These are phyloP conservation scores for Diaprepes abbreviatus DNA, from an alignment of 2,888 invertebrate genomes.

Conservation along the genomic window DNA sequence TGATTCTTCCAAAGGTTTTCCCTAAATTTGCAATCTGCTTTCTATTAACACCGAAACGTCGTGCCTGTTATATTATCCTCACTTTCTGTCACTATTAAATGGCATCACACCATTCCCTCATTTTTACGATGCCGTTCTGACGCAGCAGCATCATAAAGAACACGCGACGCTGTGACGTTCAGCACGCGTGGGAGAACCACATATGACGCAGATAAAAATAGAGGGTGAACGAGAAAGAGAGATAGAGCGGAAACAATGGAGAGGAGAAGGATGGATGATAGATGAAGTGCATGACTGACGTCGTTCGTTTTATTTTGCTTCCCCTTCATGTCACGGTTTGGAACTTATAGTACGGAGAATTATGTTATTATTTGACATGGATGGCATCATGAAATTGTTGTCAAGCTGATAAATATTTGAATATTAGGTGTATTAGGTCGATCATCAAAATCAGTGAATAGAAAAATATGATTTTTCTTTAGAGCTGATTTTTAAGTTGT, in stretches of 20 bases:
- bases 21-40: not conserved
- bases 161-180: slow-evolving; percentile 55
- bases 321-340: slow-evolving; percentile 32
- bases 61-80: not conserved
- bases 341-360: slow-evolving; percentile 15
- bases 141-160: slow-evolving; percentile 53
- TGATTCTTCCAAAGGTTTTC: too few species aligned
- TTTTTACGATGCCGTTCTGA: slow-evolving; percentile 34
- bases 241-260: not conserved
- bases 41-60: not conserved
- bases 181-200: slow-evolving; percentile 57
- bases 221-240: slow-evolving; percentile 38
- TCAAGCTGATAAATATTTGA: too few species aligned
- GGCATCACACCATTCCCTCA: slow-evolving; percentile 29
- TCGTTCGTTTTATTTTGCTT: slow-evolving; percentile 42
- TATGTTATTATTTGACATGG: too few species aligned
- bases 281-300: slow-evolving; percentile 41
- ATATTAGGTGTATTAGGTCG: too few species aligned
- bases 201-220: slow-evolving; percentile 48
- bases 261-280: slow-evolving; percentile 18
- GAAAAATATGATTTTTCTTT: too few species aligned
- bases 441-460: too few species aligned
- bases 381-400: too few species aligned
- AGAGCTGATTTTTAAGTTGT: too few species aligned
- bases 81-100: slow-evolving; percentile 12